Percentiles rank a stretch among this genome's conserved stretches.
These are phyloP conservation scores for Notarius quadriscutis DNA, from an alignment of 2,113 vertebrate species.

Conservation along the genomic window DNA sequence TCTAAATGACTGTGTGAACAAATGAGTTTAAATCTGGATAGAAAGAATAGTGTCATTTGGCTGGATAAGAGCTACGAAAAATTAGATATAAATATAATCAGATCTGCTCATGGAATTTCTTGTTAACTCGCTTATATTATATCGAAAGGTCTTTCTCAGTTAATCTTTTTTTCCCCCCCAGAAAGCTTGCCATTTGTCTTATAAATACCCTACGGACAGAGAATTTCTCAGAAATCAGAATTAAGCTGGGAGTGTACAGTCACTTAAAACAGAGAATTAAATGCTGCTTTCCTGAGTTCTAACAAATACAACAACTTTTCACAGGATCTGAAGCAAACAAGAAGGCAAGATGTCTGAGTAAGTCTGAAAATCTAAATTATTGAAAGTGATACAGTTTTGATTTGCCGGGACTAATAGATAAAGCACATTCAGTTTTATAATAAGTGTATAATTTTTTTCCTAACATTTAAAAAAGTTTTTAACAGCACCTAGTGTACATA, in stretches of 20 bases:
- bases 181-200: neutral
- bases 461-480: neutral
- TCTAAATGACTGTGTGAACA: neutral
- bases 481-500: neutral
- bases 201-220: neutral
- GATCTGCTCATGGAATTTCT: neutral
- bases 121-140: neutral
- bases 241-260: neutral
- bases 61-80: neutral
- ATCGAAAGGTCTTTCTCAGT: neutral
- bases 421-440: neutral
- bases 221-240: neutral
- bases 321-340: constrained; percentile 27
- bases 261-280: neutral
- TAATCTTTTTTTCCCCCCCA: neutral
- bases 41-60: neutral
- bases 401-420: neutral
- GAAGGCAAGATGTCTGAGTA: constrained; percentile 45
- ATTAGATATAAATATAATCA: neutral
- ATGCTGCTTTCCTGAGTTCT: neutral
- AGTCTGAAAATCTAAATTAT: constrained; percentile 6
- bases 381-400: neutral
- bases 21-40: neutral
- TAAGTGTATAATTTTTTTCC: neutral
- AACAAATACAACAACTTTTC: constrained; percentile 5